phyloP scores from a whole-genome alignment of 2,888 invertebrate genomes.

The Smittia sp. region DNA sequence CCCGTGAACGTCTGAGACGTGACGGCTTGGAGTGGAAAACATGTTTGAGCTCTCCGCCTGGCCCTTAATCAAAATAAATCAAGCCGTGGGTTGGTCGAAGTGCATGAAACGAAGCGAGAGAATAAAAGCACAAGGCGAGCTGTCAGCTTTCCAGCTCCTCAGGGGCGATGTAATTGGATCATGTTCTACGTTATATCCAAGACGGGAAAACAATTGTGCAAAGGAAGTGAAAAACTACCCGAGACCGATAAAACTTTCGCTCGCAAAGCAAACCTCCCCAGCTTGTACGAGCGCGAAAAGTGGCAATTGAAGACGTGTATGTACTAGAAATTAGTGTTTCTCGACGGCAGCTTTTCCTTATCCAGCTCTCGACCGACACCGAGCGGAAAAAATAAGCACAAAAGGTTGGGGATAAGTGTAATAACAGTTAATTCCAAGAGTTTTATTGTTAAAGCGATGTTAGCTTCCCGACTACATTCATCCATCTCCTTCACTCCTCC shows the following conservation, averaged over 20 bases:
- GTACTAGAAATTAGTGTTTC: constrained; percentile 32
- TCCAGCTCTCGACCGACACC: not conserved
- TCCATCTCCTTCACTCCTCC: not conserved
- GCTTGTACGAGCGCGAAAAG: not conserved
- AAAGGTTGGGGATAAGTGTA: not conserved
- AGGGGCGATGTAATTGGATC: not conserved
- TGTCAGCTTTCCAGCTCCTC: not conserved
- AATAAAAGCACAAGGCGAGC: not conserved
- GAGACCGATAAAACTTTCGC: not conserved
- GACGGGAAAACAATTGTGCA: not conserved
- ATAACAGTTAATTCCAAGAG: constrained; percentile 3
- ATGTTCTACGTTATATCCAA: not conserved
- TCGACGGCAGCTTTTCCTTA: not conserved
- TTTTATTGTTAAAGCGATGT: constrained; percentile 3
- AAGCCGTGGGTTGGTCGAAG: not conserved
- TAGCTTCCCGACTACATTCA: not conserved
- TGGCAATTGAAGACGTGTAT: constrained; percentile 26
- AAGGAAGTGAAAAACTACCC: not conserved
- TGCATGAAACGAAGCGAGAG: not conserved
- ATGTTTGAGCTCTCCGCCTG: too few relatives aligned
- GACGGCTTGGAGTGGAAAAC: too few relatives aligned
- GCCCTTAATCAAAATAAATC: not conserved
- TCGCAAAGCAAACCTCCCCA: not conserved
- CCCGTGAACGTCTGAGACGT: too few relatives aligned
- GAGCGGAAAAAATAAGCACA: not conserved